Evolutionary conservation across 2,888 invertebrate genomes (phyloP).

Genomic region (Leptinotarsa tumamoca): DNA sequence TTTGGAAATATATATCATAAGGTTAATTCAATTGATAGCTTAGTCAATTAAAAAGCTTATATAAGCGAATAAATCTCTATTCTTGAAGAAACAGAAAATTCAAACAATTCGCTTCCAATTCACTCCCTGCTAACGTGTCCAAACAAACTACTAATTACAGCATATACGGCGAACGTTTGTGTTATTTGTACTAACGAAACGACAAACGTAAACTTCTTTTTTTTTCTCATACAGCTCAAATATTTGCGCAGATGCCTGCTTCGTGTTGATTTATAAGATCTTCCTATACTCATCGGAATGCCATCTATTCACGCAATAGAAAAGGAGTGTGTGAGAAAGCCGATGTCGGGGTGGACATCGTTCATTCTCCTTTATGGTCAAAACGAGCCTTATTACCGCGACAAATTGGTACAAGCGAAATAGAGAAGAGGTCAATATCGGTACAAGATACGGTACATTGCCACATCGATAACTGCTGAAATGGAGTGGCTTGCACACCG

Average conservation of each 20-base stretch:
- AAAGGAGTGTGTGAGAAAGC: constrained; percentile 32
- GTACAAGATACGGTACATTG: constrained; percentile 34
- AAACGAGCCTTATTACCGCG: constrained; percentile 32
- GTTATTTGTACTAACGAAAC: not conserved
- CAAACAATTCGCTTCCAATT: not conserved
- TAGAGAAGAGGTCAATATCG: constrained; percentile 34
- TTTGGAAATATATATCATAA: too few species aligned
- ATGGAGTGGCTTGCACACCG: constrained; percentile 8
- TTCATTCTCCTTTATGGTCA: constrained; percentile 37
- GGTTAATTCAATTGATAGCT: too few species aligned
- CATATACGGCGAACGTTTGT: not conserved
- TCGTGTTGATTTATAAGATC: constrained; percentile 20
- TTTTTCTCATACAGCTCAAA: constrained; percentile 4
- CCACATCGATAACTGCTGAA: constrained; percentile 8
- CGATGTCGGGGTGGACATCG: constrained; percentile 35
- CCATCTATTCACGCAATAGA: constrained; percentile 33
- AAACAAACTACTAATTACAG: constrained; percentile 8
- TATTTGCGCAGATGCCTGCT: constrained; percentile 13
- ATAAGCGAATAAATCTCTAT: too few species aligned
- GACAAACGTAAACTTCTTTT: not conserved
- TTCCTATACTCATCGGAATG: not conserved
- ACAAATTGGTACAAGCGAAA: constrained; percentile 35
- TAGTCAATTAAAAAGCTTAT: too few species aligned
- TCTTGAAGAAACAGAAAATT: not conserved
- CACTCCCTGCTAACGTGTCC: not conserved